Evolutionary conservation across 2,113 vertebrate species (phyloP).

Genomic region (Aldabrachelys gigantea): DNA sequence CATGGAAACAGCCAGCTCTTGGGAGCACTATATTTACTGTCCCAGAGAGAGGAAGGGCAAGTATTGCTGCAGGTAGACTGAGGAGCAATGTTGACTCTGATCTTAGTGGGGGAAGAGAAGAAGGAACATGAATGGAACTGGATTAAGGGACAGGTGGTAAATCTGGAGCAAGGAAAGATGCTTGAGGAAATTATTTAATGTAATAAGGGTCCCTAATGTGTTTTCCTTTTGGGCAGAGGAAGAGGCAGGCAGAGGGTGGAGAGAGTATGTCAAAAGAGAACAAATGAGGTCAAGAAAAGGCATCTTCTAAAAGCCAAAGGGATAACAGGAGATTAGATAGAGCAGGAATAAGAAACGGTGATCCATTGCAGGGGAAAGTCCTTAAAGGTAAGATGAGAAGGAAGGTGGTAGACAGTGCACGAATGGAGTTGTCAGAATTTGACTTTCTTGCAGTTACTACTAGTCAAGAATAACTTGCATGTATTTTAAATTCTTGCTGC

Average conservation of each 20-base stretch:
- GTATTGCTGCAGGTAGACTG: background rate
- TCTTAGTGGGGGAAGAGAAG: background rate
- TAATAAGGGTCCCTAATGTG: background rate
- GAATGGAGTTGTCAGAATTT: background rate
- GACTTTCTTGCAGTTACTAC: constrained; percentile 11
- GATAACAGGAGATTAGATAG: background rate
- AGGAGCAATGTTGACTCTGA: background rate
- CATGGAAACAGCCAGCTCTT: background rate
- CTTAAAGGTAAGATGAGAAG: background rate
- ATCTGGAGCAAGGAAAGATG: background rate
- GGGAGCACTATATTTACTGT: background rate
- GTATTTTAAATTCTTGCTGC: background rate
- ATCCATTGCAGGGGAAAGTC: background rate
- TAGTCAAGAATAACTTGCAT: background rate
- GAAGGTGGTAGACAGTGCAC: background rate
- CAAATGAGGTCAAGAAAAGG: too few relatives aligned
- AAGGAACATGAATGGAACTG: background rate
- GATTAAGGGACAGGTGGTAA: background rate
- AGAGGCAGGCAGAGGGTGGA: background rate
- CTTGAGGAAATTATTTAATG: background rate
- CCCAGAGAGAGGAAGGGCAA: background rate
- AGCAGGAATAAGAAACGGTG: background rate
- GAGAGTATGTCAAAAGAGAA: background rate
- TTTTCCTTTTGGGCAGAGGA: background rate
- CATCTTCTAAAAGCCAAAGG: background rate